Base-by-base conservation (phyloP, 2,888 invertebrate genomes). In the Eristalinus aeneus region DNA sequence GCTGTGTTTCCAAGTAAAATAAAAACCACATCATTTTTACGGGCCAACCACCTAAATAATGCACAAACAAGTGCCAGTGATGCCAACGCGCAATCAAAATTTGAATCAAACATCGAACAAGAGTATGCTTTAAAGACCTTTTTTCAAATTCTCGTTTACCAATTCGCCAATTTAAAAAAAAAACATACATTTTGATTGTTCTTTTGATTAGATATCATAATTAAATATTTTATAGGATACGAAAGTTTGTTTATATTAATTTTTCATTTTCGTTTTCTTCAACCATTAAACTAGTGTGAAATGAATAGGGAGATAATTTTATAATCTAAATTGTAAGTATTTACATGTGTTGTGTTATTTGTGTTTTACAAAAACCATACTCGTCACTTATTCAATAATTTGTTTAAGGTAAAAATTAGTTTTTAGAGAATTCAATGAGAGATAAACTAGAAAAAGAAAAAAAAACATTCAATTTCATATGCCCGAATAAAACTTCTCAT, bases 361-460 rank as follows among this genome's bases (percentile, higher is more conserved):
- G 74, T 79, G 82, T 64, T 78, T 69, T 64, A 78, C 63, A 78
- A 78, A 73, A 82, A 72, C 71, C 53, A 72, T 72, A 72, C 61
- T 78, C 64, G 63, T 46, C 46, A 46, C 46, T 46, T 46, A 46
- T 8, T 46, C 8, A 16, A 46, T 46, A 16, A 46, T 46, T 46
- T 16, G n/a, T n/a, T 46, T 46, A 46, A 46, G 16, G 16, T 16
- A 46, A 46, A 46, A 16, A 1, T 39, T 3, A 8, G 27, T 16
- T 16, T 46, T 46, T 6, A 46, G 16, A n/a, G n/a, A 8, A 6
- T 5, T 4, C 5, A 16, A 16, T 4, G 8, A 16, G 34, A 58
- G 36, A 39, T 16, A 39, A 20, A 27, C 27, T 5, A 32, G 20
- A 34, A 69, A 65, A 58, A 16, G 61, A 22, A 61, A 58, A 16